Evolutionary conservation across 2,113 vertebrate genomes (phyloP).

Genomic region (Azemiops feae): DNA sequence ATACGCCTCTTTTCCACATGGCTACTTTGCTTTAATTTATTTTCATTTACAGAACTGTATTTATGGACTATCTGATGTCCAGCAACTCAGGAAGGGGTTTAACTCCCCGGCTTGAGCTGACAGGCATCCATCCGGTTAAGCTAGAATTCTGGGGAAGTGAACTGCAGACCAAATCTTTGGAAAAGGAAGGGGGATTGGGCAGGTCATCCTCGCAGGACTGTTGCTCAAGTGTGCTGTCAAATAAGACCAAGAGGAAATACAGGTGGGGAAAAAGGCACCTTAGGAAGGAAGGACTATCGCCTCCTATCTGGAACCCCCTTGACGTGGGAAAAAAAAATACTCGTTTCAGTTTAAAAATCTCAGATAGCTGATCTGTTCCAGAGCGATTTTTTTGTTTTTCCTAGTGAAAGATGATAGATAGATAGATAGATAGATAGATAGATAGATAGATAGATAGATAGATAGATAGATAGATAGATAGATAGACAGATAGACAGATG

Average conservation of each 20-base stretch:
- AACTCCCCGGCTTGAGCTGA: background rate
- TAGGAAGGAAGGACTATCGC: background rate
- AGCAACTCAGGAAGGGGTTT: background rate
- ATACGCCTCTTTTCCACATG: too few species aligned
- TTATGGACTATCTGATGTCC: background rate
- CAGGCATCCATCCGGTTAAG: background rate
- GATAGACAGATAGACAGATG: too few species aligned
- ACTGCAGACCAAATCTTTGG: background rate
- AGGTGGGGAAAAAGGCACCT: background rate
- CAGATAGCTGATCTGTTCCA: background rate
- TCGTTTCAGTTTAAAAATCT: background rate
- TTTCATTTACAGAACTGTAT: background rate
- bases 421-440: too few species aligned
- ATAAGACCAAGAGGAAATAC: background rate
- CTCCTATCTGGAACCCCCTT: background rate
- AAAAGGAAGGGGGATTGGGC: background rate
- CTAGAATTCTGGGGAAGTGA: background rate
- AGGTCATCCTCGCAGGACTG: background rate
- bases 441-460: too few species aligned
- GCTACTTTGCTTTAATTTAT: background rate
- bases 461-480: too few species aligned
- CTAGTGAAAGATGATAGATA: background rate
- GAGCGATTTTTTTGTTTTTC: background rate
- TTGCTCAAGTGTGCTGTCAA: background rate
- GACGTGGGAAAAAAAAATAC: background rate